phyloP scores from a whole-genome alignment of 2,888 invertebrate genomes.

The Limnephilus rhombicus region DNA sequence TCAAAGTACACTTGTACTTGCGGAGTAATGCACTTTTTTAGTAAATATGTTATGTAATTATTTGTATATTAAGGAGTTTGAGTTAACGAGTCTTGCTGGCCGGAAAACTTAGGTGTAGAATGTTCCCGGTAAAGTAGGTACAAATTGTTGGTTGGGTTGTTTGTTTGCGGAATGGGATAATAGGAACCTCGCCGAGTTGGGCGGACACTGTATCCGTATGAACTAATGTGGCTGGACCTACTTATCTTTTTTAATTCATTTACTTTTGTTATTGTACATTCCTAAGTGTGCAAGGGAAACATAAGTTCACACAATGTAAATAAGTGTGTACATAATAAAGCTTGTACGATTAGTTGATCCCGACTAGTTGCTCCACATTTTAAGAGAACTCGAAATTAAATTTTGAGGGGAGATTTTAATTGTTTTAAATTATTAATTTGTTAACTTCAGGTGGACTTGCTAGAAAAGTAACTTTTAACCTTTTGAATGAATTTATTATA shows the following conservation, averaged over 20 bases:
- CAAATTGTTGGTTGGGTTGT: neutral
- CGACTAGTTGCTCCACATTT: constrained; percentile 1
- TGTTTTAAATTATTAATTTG: neutral
- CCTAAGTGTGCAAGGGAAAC: neutral
- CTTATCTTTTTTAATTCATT: neutral
- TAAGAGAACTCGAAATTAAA: neutral
- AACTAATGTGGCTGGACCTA: neutral
- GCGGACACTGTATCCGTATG: neutral
- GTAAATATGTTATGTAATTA: constrained; percentile 30
- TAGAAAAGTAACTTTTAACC: neutral
- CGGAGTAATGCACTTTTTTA: constrained; percentile 23
- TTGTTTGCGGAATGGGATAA: neutral
- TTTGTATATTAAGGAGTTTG: constrained; percentile 19
- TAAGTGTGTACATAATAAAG: neutral
- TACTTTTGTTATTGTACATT: neutral
- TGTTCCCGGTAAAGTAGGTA: neutral
- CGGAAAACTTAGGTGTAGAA: constrained; percentile 2
- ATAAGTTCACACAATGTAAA: neutral
- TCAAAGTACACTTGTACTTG: neutral
- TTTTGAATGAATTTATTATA: constrained; percentile 14
- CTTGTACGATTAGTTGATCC: neutral
- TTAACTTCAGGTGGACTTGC: constrained; percentile 3
- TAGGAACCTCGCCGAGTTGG: neutral
- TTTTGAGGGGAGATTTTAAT: neutral
- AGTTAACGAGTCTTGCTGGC: neutral